Evolutionary conservation across 2,888 invertebrate species (phyloP).

Genomic region (Amiota mariae): DNA sequence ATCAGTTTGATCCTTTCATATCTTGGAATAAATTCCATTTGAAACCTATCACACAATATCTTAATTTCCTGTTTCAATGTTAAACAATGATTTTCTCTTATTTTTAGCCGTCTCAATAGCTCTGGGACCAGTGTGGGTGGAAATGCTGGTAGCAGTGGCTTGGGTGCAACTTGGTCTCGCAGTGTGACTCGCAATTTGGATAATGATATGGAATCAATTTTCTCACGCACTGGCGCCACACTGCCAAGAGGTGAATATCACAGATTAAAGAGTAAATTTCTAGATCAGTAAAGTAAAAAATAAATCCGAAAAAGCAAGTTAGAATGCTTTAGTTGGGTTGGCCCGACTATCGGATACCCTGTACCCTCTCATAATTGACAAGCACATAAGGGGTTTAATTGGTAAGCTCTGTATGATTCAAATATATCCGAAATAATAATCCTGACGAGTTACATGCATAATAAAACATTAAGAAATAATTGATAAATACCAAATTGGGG

Average conservation of each 20-base stretch:
- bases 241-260: slow-evolving; percentile 82
- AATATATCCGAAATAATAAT: too few relatives aligned
- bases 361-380: too few relatives aligned
- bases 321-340: neutral
- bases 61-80: neutral
- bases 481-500: too few relatives aligned
- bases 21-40: too few relatives aligned
- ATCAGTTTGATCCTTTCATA: too few relatives aligned
- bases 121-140: slow-evolving; percentile 32
- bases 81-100: neutral
- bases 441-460: too few relatives aligned
- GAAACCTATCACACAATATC: too few relatives aligned
- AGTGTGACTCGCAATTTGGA: slow-evolving; percentile 81
- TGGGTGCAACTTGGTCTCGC: slow-evolving; percentile 76
- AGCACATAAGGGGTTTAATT: too few relatives aligned
- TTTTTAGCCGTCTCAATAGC: slow-evolving; percentile 70
- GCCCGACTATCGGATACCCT: too few relatives aligned
- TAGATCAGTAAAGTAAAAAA: slow-evolving; percentile 65
- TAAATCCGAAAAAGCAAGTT: slow-evolving; percentile 38
- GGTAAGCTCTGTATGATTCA: too few relatives aligned
- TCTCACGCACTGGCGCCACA: slow-evolving; percentile 77
- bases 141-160: slow-evolving; percentile 51
- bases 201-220: slow-evolving; percentile 83
- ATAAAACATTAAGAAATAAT: too few relatives aligned
- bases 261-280: slow-evolving; percentile 74